A percentile compares a stretch with the other conserved stretches of the same genome.
Conservation (phyloP, 2,113 vertebrate genomes). For the Mixornis gularis region DNA sequence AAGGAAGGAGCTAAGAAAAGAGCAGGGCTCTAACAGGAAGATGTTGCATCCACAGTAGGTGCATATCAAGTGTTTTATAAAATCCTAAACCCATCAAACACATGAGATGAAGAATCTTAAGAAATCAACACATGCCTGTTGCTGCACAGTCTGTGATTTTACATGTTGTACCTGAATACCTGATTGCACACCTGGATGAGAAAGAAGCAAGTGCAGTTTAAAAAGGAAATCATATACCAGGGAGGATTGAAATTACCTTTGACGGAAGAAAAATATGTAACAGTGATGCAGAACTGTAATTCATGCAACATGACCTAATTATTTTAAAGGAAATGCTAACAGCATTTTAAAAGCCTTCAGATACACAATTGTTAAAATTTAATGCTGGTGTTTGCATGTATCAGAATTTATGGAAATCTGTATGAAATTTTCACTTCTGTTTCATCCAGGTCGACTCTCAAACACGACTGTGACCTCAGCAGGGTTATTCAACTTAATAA, state of each 20-base stretch:
- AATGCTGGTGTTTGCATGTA: conserved; percentile 22
- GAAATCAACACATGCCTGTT: background rate
- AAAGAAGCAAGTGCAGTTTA: background rate
- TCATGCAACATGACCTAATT: conserved; percentile 53
- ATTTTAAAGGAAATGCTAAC: conserved; percentile 50
- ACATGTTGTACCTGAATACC: background rate
- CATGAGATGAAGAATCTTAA: background rate
- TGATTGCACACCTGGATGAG: background rate
- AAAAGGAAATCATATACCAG: background rate
- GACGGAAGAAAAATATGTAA: conserved; percentile 40
- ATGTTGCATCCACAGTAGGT: background rate
- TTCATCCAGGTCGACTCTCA: background rate
- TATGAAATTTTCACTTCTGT: conserved; percentile 11
- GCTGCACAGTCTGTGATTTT: background rate
- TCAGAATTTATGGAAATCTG: conserved; percentile 47
- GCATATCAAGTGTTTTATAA: background rate
- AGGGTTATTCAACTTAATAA: conserved; percentile 34
- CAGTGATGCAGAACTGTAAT: conserved; percentile 38
- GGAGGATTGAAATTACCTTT: conserved; percentile 32
- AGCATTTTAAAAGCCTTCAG: conserved; percentile 37
- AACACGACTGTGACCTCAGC: background rate
- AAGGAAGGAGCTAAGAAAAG: background rate
- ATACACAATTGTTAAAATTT: conserved; percentile 51
- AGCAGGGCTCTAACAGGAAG: background rate
- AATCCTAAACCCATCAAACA: background rate